A percentile compares a stretch with the other conserved stretches of the same genome.
Conservation (phyloP, 1,140 invertebrate genomes). For the Diorhabda carinulata region DNA sequence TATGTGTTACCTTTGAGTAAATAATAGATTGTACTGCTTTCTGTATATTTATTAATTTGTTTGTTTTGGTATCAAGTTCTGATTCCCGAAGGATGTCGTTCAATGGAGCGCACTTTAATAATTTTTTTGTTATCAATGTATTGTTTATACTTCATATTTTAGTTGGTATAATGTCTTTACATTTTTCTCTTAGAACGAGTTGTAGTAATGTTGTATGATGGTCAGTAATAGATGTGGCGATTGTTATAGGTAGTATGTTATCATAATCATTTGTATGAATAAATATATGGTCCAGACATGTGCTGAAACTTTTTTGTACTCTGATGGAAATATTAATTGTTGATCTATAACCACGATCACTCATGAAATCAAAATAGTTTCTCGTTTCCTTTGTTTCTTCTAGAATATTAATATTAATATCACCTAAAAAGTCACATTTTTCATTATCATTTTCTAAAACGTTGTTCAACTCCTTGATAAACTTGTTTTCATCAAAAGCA, state of each 20-base stretch:
- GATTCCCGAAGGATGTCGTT: too few species aligned
- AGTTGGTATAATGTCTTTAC: too few species aligned
- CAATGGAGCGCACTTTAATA: too few species aligned
- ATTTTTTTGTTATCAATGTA: too few species aligned
- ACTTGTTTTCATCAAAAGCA: neutral
- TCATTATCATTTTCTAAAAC: slow-evolving; percentile 1
- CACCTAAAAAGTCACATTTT: slow-evolving; percentile 18
- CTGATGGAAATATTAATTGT: neutral
- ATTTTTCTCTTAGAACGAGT: neutral
- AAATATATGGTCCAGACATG: neutral
- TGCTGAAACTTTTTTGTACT: neutral
- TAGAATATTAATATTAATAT: slow-evolving; percentile 15
- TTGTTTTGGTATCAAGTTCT: too few species aligned
- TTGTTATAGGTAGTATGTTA: too few species aligned
- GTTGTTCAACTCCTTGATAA: slow-evolving; percentile 15
- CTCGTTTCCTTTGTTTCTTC: neutral
- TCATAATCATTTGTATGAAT: too few species aligned
- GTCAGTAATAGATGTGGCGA: too few species aligned
- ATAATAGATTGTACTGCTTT: too few species aligned
- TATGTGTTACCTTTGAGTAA: too few species aligned
- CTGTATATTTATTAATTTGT: too few species aligned
- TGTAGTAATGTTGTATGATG: neutral
- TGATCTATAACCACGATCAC: neutral
- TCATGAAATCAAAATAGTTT: neutral
- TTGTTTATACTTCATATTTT: too few species aligned